Base-by-base conservation (phyloP, 2,888 invertebrate species). In the Microctonus brassicae region DNA sequence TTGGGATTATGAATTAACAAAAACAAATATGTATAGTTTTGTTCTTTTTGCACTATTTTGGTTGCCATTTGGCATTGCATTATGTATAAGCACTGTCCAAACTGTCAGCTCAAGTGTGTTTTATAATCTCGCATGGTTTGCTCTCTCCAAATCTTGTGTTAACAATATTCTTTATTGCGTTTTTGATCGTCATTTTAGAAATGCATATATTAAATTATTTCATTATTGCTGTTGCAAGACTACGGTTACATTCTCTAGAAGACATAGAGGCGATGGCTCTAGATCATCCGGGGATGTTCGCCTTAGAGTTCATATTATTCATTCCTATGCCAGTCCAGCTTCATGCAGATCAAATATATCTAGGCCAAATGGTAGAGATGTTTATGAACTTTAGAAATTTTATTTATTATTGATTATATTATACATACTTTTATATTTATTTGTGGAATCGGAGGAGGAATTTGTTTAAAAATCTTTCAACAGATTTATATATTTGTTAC, bases 161-260 rank as follows among this genome's bases (percentile, higher is more conserved):
- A 92, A 93, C 75, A 92, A 92, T 77, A 89, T 92, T 24, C 82
- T 94, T 42, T 93, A 93, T 83, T 91, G 92, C 80, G 86, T 91
- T 4, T 87, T 91, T n/a, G 93, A 94, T 81, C 88, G 89, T 9
- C 91, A 92, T 82, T 94, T 94, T 82, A 90, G 94, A 42, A 90
- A 90, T 72, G 93, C 94, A 6, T 95, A 93, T 83, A 89, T 92
- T 13, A 92, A 92, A 81, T 88, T 95, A 9, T 95, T 94, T 82
- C 92, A 93, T 81, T 95, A 95, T 81, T 94, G 94, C 82, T 94
- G 92, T 83, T 95, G 94, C 88, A 95, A 94, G 85, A 94, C 92
- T 9, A 92, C 93, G 5, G 92, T 92, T 26, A 91, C 93, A 1
- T 92, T 92, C 78, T 90, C 91, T 6, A 87, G 91, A 72, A 89